A percentile compares a stretch with the other conserved stretches of the same genome.
phyloP scores from a whole-genome alignment of 2,113 vertebrate genomes.

The Zapornia atra region DNA sequence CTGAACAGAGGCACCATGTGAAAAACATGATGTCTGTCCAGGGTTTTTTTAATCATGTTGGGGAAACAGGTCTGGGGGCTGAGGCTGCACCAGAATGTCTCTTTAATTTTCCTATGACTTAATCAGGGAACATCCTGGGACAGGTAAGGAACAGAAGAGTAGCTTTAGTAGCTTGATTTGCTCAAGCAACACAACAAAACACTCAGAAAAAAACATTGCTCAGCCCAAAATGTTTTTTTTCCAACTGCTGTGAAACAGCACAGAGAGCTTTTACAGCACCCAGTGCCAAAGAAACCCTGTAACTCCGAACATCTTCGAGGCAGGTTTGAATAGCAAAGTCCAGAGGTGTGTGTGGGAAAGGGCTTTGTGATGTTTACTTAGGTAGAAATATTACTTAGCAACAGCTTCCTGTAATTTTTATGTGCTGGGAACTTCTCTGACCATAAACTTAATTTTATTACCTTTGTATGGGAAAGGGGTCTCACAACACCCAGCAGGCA shows the following conservation, averaged over 20 bases:
- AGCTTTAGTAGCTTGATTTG: background rate
- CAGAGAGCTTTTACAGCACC: background rate
- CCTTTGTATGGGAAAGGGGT: slow-evolving; percentile 49
- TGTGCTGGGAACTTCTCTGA: slow-evolving; percentile 68
- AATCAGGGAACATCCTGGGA: background rate
- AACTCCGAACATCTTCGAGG: background rate
- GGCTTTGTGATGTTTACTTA: slow-evolving; percentile 60
- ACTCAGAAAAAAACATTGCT: background rate
- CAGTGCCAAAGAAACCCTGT: slow-evolving; percentile 2
- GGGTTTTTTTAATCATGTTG: accelerated
- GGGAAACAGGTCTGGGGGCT: background rate
- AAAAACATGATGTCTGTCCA: background rate
- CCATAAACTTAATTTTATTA: slow-evolving; percentile 25
- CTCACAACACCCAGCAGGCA: background rate
- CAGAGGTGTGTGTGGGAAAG: slow-evolving; percentile 67
- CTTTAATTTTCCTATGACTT: background rate
- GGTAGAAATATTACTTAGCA: slow-evolving; percentile 71
- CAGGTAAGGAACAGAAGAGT: background rate
- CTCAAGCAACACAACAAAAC: background rate
- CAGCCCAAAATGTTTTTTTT: background rate
- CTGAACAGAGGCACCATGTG: background rate
- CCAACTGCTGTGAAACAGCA: background rate
- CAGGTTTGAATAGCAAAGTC: slow-evolving; percentile 42
- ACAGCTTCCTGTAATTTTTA: slow-evolving; percentile 68
- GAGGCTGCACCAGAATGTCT: background rate